A percentile compares a stretch with the other conserved stretches of the same genome.
Evolutionary conservation across 2,797 vertebrate species (phyloP).

Genomic region (Sternarchorhynchus goeldii): DNA sequence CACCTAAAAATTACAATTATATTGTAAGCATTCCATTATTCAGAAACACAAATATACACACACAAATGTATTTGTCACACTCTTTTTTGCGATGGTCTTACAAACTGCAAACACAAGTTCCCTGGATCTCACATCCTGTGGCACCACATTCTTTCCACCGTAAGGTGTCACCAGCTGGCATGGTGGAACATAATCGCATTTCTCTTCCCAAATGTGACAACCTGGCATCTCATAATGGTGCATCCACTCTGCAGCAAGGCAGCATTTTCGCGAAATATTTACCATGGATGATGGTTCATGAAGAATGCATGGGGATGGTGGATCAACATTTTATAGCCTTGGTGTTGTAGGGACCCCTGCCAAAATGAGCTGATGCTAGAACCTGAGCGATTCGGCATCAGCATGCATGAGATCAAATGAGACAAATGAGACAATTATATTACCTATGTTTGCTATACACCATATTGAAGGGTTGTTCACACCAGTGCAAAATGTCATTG

Average conservation of each 20-base stretch:
- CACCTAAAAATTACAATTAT: slow-evolving; percentile 34
- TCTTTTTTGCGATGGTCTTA: slow-evolving; percentile 55
- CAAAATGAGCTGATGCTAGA: slow-evolving; percentile 56
- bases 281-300: slow-evolving; percentile 45
- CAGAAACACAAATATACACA: slow-evolving; percentile 18
- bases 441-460: no score
- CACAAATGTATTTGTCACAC: slow-evolving; percentile 29
- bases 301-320: slow-evolving; percentile 41
- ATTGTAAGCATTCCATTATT: slow-evolving; percentile 57
- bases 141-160: slow-evolving; percentile 55
- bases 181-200: slow-evolving; percentile 58
- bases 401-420: not conserved
- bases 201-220: slow-evolving; percentile 53
- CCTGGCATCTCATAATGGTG: slow-evolving; percentile 48
- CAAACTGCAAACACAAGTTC: slow-evolving; percentile 44
- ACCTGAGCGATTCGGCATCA: slow-evolving; percentile 25
- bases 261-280: slow-evolving; percentile 58
- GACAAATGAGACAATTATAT: not conserved
- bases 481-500: not conserved
- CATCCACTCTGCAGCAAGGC: slow-evolving; percentile 45
- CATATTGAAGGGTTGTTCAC: no score
- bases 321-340: slow-evolving; percentile 41
- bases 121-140: slow-evolving; percentile 48
- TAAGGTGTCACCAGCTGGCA: slow-evolving; percentile 60
- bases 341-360: slow-evolving; percentile 45